Percentiles rank a stretch among this genome's conserved stretches.
phyloP scores from a whole-genome alignment of 2,888 invertebrate genomes.

The Lasioglossum calceatum region DNA sequence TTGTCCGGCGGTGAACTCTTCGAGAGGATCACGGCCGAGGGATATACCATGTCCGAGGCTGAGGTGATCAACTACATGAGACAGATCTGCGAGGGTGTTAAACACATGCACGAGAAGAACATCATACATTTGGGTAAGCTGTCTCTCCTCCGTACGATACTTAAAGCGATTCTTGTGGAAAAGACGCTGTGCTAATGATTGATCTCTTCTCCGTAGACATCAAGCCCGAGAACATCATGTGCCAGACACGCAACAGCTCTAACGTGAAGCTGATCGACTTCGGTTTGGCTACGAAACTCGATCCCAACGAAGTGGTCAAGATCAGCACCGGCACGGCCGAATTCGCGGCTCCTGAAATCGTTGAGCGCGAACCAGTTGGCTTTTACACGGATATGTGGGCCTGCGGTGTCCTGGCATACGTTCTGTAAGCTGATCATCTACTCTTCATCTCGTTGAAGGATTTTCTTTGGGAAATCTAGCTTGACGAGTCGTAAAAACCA shows the following conservation, averaged over 20 bases:
- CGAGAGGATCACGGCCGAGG: constrained; percentile 99
- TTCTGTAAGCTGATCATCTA: constrained; percentile 90
- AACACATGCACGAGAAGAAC: constrained; percentile 99
- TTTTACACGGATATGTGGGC: constrained; percentile 99
- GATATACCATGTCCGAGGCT: constrained; percentile 99
- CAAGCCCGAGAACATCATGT: constrained; percentile 99
- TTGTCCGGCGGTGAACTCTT: constrained; percentile 99
- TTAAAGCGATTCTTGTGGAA: not conserved
- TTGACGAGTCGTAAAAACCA: not conserved
- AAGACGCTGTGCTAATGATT: not conserved
- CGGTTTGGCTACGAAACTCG: constrained; percentile 98
- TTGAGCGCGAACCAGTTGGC: constrained; percentile 98
- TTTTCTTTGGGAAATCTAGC: not conserved
- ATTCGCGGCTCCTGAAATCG: constrained; percentile 99
- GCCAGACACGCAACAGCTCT: constrained; percentile 97
- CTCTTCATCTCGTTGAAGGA: not conserved
- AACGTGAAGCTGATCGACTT: constrained; percentile 99
- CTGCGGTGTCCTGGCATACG: constrained; percentile 98
- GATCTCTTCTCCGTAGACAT: constrained; percentile 86
- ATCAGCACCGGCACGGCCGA: constrained; percentile 99
- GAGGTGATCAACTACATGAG: constrained; percentile 99
- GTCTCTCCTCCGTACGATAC: not conserved
- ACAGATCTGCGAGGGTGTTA: constrained; percentile 98
- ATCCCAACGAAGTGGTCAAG: constrained; percentile 99
- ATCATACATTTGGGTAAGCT: constrained; percentile 95